Conservation (phyloP, 30 jellyfish, hydroid and myxozoan species). For the Haliclystus octoradiatus region DNA sequence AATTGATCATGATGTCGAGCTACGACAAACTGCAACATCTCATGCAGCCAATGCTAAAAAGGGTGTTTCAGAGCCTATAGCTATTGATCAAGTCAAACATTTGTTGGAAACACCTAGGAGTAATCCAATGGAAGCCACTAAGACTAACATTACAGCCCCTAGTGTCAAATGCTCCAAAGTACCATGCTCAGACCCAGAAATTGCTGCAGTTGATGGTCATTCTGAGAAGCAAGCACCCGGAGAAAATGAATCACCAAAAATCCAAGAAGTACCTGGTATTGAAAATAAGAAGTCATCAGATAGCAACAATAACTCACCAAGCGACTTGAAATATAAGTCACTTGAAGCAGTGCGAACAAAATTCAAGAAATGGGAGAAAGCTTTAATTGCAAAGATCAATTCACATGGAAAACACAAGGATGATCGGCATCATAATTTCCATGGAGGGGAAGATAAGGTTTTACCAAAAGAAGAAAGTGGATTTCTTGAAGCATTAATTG, state of each 20-base stretch:
- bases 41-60: neutral
- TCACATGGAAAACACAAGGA: neutral
- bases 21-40: neutral
- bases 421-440: neutral
- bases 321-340: neutral
- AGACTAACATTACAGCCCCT: neutral
- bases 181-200: neutral
- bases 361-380: neutral
- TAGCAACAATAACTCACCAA: neutral
- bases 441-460: neutral
- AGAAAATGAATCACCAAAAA: neutral
- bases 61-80: conserved; percentile 58
- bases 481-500: neutral
- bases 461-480: neutral
- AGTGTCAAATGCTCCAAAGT: neutral
- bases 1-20: neutral
- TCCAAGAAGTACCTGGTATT: neutral
- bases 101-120: conserved; percentile 45
- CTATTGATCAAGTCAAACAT: conserved; percentile 71
- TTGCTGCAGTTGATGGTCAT: neutral
- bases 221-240: neutral
- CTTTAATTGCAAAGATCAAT: neutral
- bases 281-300: neutral
- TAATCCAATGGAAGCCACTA: conserved; percentile 71
- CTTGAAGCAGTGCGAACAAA: neutral